phyloP scores from a whole-genome alignment of 2,797 vertebrate genomes.

The Hydrolagus colliei region DNA sequence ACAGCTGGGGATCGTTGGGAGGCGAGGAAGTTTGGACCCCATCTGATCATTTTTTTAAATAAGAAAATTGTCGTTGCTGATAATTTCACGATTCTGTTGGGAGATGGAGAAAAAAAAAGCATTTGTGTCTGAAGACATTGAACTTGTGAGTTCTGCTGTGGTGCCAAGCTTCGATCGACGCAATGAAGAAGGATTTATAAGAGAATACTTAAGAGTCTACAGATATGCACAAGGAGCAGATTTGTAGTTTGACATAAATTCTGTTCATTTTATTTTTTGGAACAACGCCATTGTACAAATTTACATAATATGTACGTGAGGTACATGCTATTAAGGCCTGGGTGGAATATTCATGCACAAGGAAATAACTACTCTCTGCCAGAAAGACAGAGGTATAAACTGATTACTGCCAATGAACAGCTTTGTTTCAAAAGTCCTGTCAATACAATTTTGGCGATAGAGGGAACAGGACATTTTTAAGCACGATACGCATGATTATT shows the following conservation, averaged over 20 bases:
- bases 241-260: conserved; percentile 81
- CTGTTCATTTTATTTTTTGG: conserved; percentile 87
- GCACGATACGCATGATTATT: conserved; percentile 99
- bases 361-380: conserved; percentile 64
- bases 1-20: conserved; percentile 8
- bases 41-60: conserved; percentile 17
- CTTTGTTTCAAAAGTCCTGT: conserved; percentile 89
- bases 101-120: conserved; percentile 58
- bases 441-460: conserved; percentile 83
- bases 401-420: conserved; percentile 79
- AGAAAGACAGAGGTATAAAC: conserved; percentile 60
- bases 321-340: conserved; percentile 89
- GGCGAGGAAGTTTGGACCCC: conserved; percentile 4
- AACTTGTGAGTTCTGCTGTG: conserved; percentile 51
- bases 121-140: conserved; percentile 76
- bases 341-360: conserved; percentile 59
- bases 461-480: conserved; percentile 94
- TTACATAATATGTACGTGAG: conserved; percentile 96
- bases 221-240: conserved; percentile 97
- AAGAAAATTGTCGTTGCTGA: conserved; percentile 47
- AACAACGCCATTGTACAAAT: conserved; percentile 94
- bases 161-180: conserved; percentile 73
- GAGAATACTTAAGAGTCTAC: conserved; percentile 51
- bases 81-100: conserved; percentile 52
- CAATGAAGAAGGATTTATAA: conserved; percentile 59